phyloP scores from a whole-genome alignment of 2,797 vertebrate genomes.

The Uromys caudimaculatus region DNA sequence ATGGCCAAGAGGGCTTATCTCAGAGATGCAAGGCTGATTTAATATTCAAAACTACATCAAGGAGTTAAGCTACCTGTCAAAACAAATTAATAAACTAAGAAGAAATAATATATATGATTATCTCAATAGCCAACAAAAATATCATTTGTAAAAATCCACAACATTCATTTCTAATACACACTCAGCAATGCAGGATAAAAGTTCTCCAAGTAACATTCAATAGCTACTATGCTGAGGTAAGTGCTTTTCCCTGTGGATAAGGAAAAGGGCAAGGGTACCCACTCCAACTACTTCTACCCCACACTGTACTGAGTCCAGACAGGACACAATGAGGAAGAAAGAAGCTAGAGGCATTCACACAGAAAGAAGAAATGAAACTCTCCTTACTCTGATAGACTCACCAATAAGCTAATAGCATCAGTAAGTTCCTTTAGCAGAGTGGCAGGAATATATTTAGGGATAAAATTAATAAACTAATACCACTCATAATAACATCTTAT shows the following conservation, averaged over 20 bases:
- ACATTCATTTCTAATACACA: constrained; percentile 21
- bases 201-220: neutral
- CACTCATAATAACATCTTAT: neutral
- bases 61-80: neutral
- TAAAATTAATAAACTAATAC: neutral
- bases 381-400: neutral
- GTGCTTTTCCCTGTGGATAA: neutral
- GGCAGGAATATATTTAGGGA: neutral
- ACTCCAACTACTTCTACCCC: neutral
- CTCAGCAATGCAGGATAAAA: neutral
- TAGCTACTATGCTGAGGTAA: neutral
- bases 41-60: constrained; percentile 29
- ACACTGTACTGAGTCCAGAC: neutral
- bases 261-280: neutral
- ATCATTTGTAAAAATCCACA: constrained; percentile 10
- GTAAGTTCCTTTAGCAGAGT: neutral
- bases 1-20: neutral
- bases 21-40: neutral
- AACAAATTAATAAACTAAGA: constrained; percentile 42
- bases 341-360: neutral
- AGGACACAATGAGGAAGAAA: neutral
- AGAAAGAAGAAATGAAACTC: neutral
- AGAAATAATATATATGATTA: neutral
- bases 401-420: neutral
- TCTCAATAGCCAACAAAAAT: neutral